Percentiles rank a stretch among this genome's conserved stretches.
Conservation (phyloP, 2,888 invertebrate species). For the Scaeva pyrastri region DNA sequence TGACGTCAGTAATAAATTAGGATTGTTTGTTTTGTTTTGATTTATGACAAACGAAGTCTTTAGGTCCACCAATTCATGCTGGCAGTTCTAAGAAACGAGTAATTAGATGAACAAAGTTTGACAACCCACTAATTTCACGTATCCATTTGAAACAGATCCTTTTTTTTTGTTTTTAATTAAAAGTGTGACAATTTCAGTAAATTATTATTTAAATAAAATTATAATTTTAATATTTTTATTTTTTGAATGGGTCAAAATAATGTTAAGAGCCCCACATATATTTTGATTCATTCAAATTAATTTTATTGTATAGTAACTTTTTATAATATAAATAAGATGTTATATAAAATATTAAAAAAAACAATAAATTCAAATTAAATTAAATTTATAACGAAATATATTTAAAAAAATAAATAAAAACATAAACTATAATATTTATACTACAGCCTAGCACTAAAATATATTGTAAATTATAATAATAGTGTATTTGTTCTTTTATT, state of each 20-base stretch:
- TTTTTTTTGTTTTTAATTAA: background rate
- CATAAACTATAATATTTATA: constrained; percentile 15
- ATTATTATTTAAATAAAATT: background rate
- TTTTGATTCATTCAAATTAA: constrained; percentile 68
- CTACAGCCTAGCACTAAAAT: background rate
- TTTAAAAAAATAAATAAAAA: background rate
- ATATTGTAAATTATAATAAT: background rate
- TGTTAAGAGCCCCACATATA: constrained; percentile 72
- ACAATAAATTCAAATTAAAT: constrained; percentile 15
- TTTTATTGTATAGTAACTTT: constrained; percentile 10
- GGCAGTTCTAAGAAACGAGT: background rate
- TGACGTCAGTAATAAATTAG: constrained; percentile 54
- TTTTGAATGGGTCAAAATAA: constrained; percentile 69
- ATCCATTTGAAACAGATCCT: background rate
- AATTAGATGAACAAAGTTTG: background rate
- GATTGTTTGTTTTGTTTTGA: constrained; percentile 30
- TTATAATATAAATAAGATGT: constrained; percentile 15
- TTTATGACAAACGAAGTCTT: constrained; percentile 29
- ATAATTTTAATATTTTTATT: background rate
- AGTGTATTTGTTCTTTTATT: constrained; percentile 18
- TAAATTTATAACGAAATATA: constrained; percentile 5
- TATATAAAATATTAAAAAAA: constrained; percentile 12
- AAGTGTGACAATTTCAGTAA: too few species aligned
- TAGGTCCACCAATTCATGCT: background rate
- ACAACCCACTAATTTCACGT: background rate